Percentiles rank a stretch among this genome's conserved stretches.
Evolutionary conservation across 2,113 vertebrate genomes (phyloP).

Genomic region (Equus przewalskii): DNA sequence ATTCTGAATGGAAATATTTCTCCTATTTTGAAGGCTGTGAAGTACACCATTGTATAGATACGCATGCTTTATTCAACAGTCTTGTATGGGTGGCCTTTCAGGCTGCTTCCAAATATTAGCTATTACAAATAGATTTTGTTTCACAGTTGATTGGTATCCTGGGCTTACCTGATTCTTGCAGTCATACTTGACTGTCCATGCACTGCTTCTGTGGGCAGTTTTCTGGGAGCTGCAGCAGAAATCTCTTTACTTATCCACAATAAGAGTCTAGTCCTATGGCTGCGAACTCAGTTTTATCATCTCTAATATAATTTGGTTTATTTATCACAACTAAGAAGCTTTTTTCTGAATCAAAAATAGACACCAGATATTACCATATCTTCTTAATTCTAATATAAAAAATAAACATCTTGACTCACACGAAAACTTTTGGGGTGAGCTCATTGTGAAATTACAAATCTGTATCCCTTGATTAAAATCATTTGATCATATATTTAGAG

Average conservation of each 20-base stretch:
- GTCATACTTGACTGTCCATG: fast-evolving
- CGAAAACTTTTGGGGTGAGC: not conserved
- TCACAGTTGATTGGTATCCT: fast-evolving
- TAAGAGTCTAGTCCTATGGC: fast-evolving
- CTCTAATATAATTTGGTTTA: not conserved
- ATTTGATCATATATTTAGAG: not conserved
- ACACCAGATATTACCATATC: not conserved
- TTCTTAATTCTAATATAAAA: not conserved
- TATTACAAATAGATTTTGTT: fast-evolving
- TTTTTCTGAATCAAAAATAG: not conserved
- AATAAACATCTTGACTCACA: not conserved
- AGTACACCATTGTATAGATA: fast-evolving
- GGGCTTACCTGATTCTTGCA: fast-evolving
- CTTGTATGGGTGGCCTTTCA: not conserved
- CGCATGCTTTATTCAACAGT: fast-evolving
- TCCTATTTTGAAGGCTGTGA: not conserved
- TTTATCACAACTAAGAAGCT: not conserved
- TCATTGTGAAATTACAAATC: not conserved
- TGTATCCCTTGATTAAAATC: not conserved
- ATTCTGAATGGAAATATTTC: not conserved
- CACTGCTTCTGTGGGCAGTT: fast-evolving
- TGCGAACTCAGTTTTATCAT: not conserved
- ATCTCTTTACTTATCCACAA: fast-evolving
- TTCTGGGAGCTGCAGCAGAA: fast-evolving
- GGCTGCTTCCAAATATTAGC: not conserved